Evolutionary conservation across 2,797 vertebrate genomes (phyloP), one percentile per base, ranked within the genome.

Genomic region (Enteromius fasciolatus): DNA sequence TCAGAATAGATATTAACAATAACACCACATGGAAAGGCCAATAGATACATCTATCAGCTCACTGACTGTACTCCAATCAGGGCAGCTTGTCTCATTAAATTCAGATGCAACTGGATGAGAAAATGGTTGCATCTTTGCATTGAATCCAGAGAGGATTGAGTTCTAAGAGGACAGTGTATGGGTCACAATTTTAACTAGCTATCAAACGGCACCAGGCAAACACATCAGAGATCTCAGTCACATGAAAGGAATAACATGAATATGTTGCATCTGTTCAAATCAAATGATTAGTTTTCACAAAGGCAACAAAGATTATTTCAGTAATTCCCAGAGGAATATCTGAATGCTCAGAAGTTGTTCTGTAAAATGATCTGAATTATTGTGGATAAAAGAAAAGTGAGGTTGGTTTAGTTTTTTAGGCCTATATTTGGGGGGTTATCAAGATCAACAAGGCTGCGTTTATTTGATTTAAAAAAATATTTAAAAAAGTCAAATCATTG

Each of bases 1-100:
- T 33, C 41, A 69, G 8, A 84, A 84, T 70, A 64, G 76, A 74
- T 31, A 63, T 81, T 73, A 81, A 81, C 50, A 68, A 81, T 72
- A 68, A 48, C 41, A 31, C 25, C 52, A 66, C 59, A 63, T 23
- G 63, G 70, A 64, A 85, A 83, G 54, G 64, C 54, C 67, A 59
- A 1, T 52, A 50, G 67, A 81, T 57, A 54, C 76, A 84, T 75
- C 68, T 75, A 41, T 79, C 72, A 39, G 59, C 82, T 82, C 76
- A 84, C 81, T 85, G 76, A 70, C 61, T 36, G 3, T 46, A 78
- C 78, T 74, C 74, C 33, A 59, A 48, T 78, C 18, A 2, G 76
- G 11, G 73, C 44, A 69, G 48, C 77, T 33, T 72, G 57, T 78
- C 39, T 70, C 54, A 66, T 78, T 68, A 54, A 68, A 67, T 83